Base-by-base conservation (phyloP, 1,140 invertebrate genomes). In the Danaus plexippus region DNA sequence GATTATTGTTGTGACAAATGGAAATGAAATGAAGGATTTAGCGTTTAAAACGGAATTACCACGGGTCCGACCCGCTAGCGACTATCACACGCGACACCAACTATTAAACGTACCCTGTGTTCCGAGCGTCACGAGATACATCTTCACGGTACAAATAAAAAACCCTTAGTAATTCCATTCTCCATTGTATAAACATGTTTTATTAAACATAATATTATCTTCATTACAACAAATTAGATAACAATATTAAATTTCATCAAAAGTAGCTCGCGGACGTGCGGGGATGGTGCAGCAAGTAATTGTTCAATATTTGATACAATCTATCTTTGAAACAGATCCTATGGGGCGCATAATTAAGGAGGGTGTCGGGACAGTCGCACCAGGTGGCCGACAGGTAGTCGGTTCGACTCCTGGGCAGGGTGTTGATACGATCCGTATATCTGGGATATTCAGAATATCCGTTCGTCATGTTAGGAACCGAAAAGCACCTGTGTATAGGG, bases 401-500 rank as follows among this genome's bases (percentile, higher is more conserved):
- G 0, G 73, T 66, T 15, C 46, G 56, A 51, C 52, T 64, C 11
- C 65, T 32, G 22, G 64, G 46, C 43, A 54, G 11, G 63, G 52
- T 7, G 12, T 48, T 9, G 40, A 43, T 40, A 32, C 15, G 3
- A 15, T 54, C 46, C 51, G 11, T 13, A 54, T 9, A 47, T 48
- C 11, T 47, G 45, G 10, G 22, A 9, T 9, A 40, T 1, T 42
- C 11, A 59, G 22, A 32, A 8, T 32, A 32, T 32, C 22, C 22
- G 22, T 6, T 63, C 54, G 49, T 55, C 54, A 71, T 45, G 47
- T 53, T 63, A 63, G 67, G 57, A 56, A 57, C 62, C 50, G 70
- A 63, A 52, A 66, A 66, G 73, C 80, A 88, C 87, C 87, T 88
- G 87, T 88, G 87, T 61, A 88, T 87, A 10, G 87, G 87, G 70